Conservation (phyloP, 2,113 vertebrate genomes). For the Myiopsitta monachus region DNA sequence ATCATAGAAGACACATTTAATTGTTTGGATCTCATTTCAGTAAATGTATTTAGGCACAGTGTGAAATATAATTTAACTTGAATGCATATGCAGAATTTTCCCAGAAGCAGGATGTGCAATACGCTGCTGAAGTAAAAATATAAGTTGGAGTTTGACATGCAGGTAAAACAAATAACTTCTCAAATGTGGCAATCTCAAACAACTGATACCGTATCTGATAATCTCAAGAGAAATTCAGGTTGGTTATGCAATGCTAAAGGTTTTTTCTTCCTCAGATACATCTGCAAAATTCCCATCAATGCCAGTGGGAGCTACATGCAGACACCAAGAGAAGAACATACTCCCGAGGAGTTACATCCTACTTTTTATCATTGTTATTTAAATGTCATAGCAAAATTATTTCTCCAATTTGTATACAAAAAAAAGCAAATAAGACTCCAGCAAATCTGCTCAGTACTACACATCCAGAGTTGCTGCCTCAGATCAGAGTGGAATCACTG, state of each 20-base stretch:
- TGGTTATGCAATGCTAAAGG: constrained; percentile 42
- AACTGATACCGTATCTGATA: not conserved
- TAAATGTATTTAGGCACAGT: constrained; percentile 51
- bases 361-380: constrained; percentile 17
- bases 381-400: constrained; percentile 66
- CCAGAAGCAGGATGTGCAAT: not conserved
- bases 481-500: not conserved
- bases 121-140: constrained; percentile 16
- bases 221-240: constrained; percentile 36
- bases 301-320: not conserved
- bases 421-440: not conserved
- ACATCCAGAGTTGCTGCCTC: not conserved
- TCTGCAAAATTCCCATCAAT: not conserved
- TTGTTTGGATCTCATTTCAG: constrained; percentile 74
- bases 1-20: constrained; percentile 69
- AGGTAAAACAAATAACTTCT: constrained; percentile 45
- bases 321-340: not conserved
- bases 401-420: not conserved
- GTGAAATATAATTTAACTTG: constrained; percentile 47
- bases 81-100: not conserved
- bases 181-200: constrained; percentile 12
- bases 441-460: not conserved
- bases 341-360: not conserved
- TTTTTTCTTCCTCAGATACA: constrained; percentile 22
- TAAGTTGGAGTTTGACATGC: constrained; percentile 30